Percentiles rank a stretch among this genome's conserved stretches.
phyloP scores from a whole-genome alignment of 2,113 vertebrate genomes.

The Puntigrus tetrazona region DNA sequence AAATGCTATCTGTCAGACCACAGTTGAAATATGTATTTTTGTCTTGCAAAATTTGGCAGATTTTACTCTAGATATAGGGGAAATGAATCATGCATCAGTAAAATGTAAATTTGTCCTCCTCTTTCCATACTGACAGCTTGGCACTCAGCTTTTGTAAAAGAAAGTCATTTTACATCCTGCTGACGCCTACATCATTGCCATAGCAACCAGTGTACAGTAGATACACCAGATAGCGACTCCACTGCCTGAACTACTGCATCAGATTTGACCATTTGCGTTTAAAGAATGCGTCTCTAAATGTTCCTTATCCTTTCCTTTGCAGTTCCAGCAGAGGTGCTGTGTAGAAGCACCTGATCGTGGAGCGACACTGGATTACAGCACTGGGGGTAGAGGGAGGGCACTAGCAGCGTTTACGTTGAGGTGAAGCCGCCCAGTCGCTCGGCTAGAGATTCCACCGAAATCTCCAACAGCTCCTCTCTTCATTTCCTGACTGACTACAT shows the following conservation, averaged over 20 bases:
- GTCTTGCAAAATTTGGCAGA: background rate
- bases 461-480: conserved; percentile 10
- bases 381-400: background rate
- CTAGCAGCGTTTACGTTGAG: conserved; percentile 1
- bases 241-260: background rate
- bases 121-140: background rate
- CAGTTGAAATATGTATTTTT: background rate
- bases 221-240: background rate
- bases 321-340: conserved; percentile 59
- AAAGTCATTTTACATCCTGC: background rate
- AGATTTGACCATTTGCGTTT: background rate
- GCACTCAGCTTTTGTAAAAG: background rate
- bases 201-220: conserved; percentile 8
- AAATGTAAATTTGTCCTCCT: background rate
- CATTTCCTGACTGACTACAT: conserved; percentile 17
- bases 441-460: conserved; percentile 3
- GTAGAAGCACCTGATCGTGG: conserved; percentile 49
- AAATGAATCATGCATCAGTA: background rate
- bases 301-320: background rate
- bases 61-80: background rate
- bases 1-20: background rate
- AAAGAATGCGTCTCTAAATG: background rate
- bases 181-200: conserved; percentile 18
- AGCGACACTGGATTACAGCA: conserved; percentile 21
- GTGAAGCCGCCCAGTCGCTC: background rate